A percentile compares a stretch with the other conserved stretches of the same genome.
phyloP scores from a whole-genome alignment of 2,797 vertebrate genomes.

The Arvicola amphibius region DNA sequence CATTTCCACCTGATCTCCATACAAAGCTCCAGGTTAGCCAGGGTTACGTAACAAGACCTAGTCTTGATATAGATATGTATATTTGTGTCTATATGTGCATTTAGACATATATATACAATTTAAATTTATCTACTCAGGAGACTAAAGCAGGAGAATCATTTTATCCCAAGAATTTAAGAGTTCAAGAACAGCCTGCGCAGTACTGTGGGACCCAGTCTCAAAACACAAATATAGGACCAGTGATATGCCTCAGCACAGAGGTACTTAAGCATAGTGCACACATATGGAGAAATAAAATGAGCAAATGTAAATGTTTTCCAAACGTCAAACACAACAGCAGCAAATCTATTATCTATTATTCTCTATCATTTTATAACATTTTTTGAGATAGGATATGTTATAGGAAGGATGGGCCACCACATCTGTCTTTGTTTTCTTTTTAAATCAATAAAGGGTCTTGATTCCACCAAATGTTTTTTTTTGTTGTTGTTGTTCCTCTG shows the following conservation, averaged over 20 bases:
- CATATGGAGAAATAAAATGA: not conserved
- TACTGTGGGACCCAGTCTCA: not conserved
- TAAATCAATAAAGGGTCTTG: not conserved
- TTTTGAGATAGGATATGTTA: not conserved
- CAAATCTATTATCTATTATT: not conserved
- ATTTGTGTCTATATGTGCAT: too few relatives aligned
- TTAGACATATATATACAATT: not conserved
- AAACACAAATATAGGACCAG: not conserved
- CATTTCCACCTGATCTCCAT: not conserved
- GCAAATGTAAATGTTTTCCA: not conserved
- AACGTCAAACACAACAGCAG: not conserved
- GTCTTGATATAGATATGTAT: not conserved
- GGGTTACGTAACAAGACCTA: not conserved
- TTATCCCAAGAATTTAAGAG: not conserved
- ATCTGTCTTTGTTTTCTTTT: not conserved
- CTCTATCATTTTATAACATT: not conserved
- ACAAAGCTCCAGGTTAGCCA: not conserved
- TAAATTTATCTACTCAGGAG: not conserved
- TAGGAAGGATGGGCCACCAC: not conserved
- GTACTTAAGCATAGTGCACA: not conserved
- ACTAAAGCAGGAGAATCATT: not conserved
- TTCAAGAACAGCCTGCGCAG: not conserved
- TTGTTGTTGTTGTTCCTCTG: too few relatives aligned
- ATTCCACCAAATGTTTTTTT: not conserved
- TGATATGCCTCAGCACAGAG: not conserved